Percentiles rank a stretch among this genome's conserved stretches.
Evolutionary conservation across 64 coral and sea anemone species (phyloP).

Genomic region (Dendronephthya gigantea): DNA sequence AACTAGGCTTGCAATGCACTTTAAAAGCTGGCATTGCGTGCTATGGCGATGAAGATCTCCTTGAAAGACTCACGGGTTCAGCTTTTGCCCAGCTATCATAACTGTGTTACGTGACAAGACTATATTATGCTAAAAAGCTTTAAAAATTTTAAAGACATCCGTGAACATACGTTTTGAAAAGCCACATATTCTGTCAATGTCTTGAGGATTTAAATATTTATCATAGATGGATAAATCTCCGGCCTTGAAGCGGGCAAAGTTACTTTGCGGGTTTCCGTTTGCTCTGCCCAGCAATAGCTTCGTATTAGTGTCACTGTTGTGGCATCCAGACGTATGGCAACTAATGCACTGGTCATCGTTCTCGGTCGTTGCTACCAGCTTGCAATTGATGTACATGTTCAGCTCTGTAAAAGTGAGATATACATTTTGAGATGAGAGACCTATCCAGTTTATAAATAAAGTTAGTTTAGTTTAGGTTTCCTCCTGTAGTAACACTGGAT

Average conservation of each 20-base stretch:
- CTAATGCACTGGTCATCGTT: conserved; percentile 71
- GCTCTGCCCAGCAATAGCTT: conserved; percentile 73
- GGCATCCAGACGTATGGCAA: conserved; percentile 79
- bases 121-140: too few relatives aligned
- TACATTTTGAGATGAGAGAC: too few relatives aligned
- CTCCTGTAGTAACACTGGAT: too few relatives aligned
- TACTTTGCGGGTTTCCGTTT: conserved; percentile 77
- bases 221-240: conserved; percentile 87
- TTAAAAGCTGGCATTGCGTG: too few relatives aligned
- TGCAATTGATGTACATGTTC: conserved; percentile 84
- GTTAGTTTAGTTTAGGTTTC: too few relatives aligned
- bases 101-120: too few relatives aligned
- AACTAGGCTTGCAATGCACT: too few relatives aligned
- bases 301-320: conserved; percentile 73
- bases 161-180: background rate
- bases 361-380: conserved; percentile 51
- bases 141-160: too few relatives aligned
- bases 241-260: conserved; percentile 86
- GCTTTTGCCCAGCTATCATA: too few relatives aligned
- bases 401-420: conserved; percentile 52
- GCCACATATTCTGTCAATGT: conserved; percentile 68
- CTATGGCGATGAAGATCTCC: too few relatives aligned
- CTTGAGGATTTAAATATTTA: conserved; percentile 51
- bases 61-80: too few relatives aligned
- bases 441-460: too few relatives aligned